These are phyloP conservation scores for Luperina nickerlii DNA, from an alignment of 2,888 invertebrate species.

Conservation along the genomic window DNA sequence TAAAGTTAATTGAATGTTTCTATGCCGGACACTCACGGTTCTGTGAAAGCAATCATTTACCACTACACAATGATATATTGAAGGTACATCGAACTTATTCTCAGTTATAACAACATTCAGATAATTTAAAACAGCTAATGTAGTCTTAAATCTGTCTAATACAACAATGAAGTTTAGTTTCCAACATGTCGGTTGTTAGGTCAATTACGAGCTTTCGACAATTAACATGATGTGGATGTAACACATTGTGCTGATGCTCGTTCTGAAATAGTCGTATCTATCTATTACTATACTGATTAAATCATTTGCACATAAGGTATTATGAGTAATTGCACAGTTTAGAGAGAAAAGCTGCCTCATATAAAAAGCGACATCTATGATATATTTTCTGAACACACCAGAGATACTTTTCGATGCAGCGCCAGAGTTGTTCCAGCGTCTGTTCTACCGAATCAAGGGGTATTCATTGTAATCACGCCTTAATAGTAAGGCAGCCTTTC, in stretches of 20 bases:
- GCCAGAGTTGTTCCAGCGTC: not conserved
- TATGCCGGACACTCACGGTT: conserved; percentile 40
- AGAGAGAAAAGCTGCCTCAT: conserved; percentile 8
- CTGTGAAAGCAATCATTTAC: conserved; percentile 40
- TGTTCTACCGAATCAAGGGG: not conserved
- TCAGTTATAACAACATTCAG: conserved; percentile 35
- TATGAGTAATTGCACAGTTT: conserved; percentile 26
- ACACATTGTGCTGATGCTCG: conserved; percentile 21
- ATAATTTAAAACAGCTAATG: conserved; percentile 39
- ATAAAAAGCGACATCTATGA: not conserved
- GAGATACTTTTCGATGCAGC: not conserved
- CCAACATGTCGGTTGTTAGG: not conserved
- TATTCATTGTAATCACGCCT: not conserved
- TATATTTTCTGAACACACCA: not conserved
- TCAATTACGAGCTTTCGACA: conserved; percentile 8
- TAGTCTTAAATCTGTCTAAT: conserved; percentile 41
- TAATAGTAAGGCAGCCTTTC: conserved; percentile 2
- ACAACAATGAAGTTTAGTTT: conserved; percentile 48
- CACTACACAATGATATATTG: conserved; percentile 30
- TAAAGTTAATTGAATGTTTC: conserved; percentile 47
- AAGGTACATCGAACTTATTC: conserved; percentile 36
- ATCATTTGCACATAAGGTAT: conserved; percentile 38
- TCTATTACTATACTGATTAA: conserved; percentile 37
- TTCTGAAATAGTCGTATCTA: conserved; percentile 18
- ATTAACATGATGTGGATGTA: conserved; percentile 11